Percentiles rank a stretch among this genome's conserved stretches.
Evolutionary conservation across 1,140 invertebrate genomes (phyloP).

Genomic region (Callitettix versicolor): DNA sequence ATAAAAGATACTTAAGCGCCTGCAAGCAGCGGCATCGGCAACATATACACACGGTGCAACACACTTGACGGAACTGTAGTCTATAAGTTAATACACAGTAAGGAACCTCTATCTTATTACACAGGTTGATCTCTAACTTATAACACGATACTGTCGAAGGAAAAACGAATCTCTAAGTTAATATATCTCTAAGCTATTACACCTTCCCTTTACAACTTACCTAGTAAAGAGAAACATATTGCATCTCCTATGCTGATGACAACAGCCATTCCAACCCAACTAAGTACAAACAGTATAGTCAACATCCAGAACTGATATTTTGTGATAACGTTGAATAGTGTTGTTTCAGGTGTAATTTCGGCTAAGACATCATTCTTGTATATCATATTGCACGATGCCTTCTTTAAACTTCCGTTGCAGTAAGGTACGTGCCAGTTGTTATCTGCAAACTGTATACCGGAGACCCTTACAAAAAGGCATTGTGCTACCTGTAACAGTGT

Average conservation of each 20-base stretch:
- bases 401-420: slow-evolving; percentile 17
- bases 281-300: slow-evolving; percentile 52
- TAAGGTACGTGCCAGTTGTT: slow-evolving; percentile 18
- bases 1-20: no score
- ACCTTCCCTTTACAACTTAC: slow-evolving; percentile 41
- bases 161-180: no score
- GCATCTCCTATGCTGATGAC: slow-evolving; percentile 71
- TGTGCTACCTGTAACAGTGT: not conserved
- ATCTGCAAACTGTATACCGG: not conserved
- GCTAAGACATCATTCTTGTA: slow-evolving; percentile 32
- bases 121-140: no score
- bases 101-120: no score
- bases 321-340: slow-evolving; percentile 29
- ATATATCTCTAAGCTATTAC: no score
- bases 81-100: no score
- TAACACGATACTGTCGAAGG: no score
- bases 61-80: no score
- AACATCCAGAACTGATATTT: slow-evolving; percentile 59
- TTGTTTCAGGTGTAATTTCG: slow-evolving; percentile 30
- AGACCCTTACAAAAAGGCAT: slow-evolving; percentile 5
- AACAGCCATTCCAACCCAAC: slow-evolving; percentile 73
- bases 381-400: slow-evolving; percentile 25
- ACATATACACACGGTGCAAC: no score
- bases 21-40: no score
- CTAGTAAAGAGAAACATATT: slow-evolving; percentile 68